Conservation (phyloP, 2,113 vertebrate genomes). For the Hippocampus zosterae region DNA sequence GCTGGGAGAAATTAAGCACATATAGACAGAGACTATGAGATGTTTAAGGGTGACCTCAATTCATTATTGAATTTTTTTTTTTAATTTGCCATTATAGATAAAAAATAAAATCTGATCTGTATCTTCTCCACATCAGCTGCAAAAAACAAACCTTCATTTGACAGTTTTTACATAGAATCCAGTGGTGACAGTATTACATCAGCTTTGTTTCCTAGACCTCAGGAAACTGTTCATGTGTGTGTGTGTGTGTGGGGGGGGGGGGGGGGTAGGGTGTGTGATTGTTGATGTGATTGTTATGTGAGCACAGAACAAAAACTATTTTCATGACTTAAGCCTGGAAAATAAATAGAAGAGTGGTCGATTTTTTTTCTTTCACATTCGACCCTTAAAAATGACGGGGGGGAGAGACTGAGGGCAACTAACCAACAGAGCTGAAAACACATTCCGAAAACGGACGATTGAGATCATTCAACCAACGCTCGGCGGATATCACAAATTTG, state of each 20-base stretch:
- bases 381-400: neutral
- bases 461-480: neutral
- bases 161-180: neutral
- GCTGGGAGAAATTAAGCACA: conserved; percentile 31
- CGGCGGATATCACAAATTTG: neutral
- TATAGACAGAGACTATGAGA: neutral
- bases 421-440: too few species aligned
- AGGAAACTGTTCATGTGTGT: neutral
- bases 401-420: too few species aligned
- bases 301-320: neutral
- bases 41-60: neutral
- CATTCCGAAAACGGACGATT: neutral
- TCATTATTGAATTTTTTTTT: neutral
- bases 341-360: neutral
- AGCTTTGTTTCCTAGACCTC: neutral
- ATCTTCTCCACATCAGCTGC: neutral
- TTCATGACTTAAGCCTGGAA: neutral
- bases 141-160: neutral
- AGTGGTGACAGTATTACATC: conserved; percentile 1
- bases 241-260: too few species aligned
- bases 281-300: neutral
- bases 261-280: too few species aligned
- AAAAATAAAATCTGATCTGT: neutral
- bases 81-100: neutral
- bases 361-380: neutral